Evolutionary conservation across 1,140 invertebrate genomes (phyloP), one percentile per base, ranked within the genome.

Genomic region (Euura lappo): DNA sequence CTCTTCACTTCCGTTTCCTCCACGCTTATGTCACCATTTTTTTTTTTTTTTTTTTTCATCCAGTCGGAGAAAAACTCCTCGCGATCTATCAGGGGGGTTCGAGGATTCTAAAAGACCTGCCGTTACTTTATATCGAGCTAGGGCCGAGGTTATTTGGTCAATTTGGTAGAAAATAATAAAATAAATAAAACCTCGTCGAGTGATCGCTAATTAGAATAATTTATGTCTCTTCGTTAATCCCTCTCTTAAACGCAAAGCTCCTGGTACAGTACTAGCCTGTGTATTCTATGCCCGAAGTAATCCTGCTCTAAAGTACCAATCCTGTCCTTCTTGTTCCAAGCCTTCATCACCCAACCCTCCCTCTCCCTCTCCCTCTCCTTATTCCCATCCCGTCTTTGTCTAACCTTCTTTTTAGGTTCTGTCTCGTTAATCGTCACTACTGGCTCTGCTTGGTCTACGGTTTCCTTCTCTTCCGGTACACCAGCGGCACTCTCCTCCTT

Each of bases 371-470:
- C 45, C 45, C 45, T 70, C 69, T n/a, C 51, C 13, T 60, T 70
- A 45, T 10, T 71, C 68, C 65, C 74, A 77, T 73, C 74, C 75
- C 75, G 74, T 72, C 74, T 79, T 78, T 79, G 77, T 82, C 84
- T 86, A 86, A 86, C 84, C 84, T 86, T 85, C 81, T 82, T 83
- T 74, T 80, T 77, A 68, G 68, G 64, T 47, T 80, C 71, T 70
- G 71, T 72, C 64, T 81, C 73, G 75, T 75, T 76, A 72, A 78
- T 67, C 28, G 71, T 75, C 46, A 80, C 72, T 65, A 77, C 69
- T 68, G 74, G 69, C 71, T 78, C 75, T 69, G 69, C 51, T 60
- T 60, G 8, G 65, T 74, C 66, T 8, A 67, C 69, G 43, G 74
- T 47, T 7, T 75, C 76, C 4, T 75, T 65, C 13, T 73, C 71